Evolutionary conservation across 2,113 vertebrate species (phyloP), one percentile per base, ranked within the genome.

Genomic region (Clupea harengus): DNA sequence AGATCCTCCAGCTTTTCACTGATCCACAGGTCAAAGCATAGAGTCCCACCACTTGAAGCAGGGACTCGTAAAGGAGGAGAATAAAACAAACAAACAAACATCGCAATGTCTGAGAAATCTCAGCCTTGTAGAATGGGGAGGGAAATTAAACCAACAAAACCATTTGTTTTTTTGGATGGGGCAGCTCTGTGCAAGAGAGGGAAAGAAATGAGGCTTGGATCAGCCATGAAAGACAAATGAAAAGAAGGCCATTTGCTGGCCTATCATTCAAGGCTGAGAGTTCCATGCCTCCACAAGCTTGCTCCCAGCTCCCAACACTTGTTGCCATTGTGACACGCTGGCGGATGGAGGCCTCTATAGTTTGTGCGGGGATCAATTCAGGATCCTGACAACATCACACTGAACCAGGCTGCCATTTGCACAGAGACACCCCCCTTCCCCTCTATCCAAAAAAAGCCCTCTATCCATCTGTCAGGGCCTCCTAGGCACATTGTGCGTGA

Each of bases 381-480:
- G 78, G 93, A 93, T 93, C 91, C 92, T 94, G 94, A 93, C 93
- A 96, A 94, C 92, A 92, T 92, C 92, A 95, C 95, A 95, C 93
- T 95, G 94, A 95, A 91, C 94, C 92, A 91, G 92, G 93, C 92
- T 89, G 92, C 94, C 94, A 92, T 94, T 95, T 94, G 93, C 94
- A 93, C 93, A 91, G 92, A 94, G 92, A 91, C 93, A 93, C 92
- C 93, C 92, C 92, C 72, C 64, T 72, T 67, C 64, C 25, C 28
- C 64, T 78, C 28, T 18, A 39, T 78, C 72, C 25, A 39, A 83
- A 89, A 85, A 94, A 88, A 88, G 90, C 93, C 92, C 89, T 87
- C 91, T 93, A 94, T 94, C 94, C 96, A 96, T 96, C 96, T 96
- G 96, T 96, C 95, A 96, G 94, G 94, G 94, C 94, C 93, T 94